Conservation (phyloP, 2,888 invertebrate species). For the Phyllotreta cruciferae region DNA sequence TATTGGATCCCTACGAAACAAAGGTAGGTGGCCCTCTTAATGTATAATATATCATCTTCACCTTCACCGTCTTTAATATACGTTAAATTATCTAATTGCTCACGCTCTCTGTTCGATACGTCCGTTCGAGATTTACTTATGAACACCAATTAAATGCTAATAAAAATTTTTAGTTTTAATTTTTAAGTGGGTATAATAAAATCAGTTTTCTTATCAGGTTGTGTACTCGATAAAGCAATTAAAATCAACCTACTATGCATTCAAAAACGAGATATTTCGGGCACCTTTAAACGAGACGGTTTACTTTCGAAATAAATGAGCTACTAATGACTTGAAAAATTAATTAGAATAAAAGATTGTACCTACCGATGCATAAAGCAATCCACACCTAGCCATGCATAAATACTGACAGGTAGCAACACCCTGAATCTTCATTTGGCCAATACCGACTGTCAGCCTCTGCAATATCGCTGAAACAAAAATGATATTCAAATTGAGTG, state of each 20-base stretch:
- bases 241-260: conserved; percentile 2
- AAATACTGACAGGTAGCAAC: conserved; percentile 86
- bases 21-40: conserved; percentile 33
- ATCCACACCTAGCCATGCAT: conserved; percentile 88
- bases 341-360: conserved; percentile 31
- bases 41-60: conserved; percentile 32
- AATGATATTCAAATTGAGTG: conserved; percentile 2
- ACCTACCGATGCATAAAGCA: conserved; percentile 89
- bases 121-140: too few relatives aligned
- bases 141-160: conserved; percentile 1
- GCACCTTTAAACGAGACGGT: conserved; percentile 9
- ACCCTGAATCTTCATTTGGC: conserved; percentile 88
- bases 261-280: neutral
- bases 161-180: neutral
- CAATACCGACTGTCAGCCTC: conserved; percentile 74
- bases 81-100: conserved; percentile 31
- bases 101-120: conserved; percentile 21
- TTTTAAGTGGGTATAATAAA: neutral
- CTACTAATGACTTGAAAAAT: conserved; percentile 9
- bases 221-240: neutral
- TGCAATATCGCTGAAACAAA: conserved; percentile 73
- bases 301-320: conserved; percentile 10
- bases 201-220: neutral
- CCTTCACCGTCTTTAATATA: conserved; percentile 25
- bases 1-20: conserved; percentile 18